phyloP scores from a whole-genome alignment of 2,888 invertebrate genomes.

The Drosophila maculinotata region DNA sequence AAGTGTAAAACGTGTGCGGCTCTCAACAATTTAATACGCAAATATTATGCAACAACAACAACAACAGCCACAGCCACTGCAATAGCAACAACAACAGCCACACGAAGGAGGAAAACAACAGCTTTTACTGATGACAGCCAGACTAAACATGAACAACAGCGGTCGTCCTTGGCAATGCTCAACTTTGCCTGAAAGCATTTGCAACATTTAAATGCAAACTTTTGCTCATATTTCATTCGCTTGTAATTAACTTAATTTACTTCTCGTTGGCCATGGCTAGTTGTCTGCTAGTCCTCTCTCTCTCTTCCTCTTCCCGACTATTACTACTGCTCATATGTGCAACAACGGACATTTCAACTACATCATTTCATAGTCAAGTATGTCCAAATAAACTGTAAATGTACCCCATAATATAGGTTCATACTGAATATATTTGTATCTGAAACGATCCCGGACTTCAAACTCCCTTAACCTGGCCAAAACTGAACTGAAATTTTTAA shows the following conservation, averaged over 20 bases:
- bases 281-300: constrained; percentile 6
- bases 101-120: background rate
- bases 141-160: constrained; percentile 21
- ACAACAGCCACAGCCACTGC: constrained; percentile 29
- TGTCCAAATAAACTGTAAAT: background rate
- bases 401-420: background rate
- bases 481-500: too few relatives aligned
- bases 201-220: constrained; percentile 66
- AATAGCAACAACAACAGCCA: constrained; percentile 10
- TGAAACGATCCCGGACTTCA: too few relatives aligned
- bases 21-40: constrained; percentile 51
- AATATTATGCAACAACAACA: constrained; percentile 56
- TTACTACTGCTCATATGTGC: constrained; percentile 15
- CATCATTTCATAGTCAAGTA: background rate
- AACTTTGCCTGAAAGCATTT: constrained; percentile 51
- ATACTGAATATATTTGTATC: too few relatives aligned
- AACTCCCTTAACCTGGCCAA: too few relatives aligned
- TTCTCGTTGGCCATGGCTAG: constrained; percentile 29
- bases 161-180: constrained; percentile 33
- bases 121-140: constrained; percentile 35
- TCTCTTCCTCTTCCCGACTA: background rate
- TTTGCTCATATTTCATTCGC: constrained; percentile 71
- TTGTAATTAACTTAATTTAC: constrained; percentile 73
- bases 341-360: background rate
- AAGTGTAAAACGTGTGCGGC: constrained; percentile 69